Base-by-base conservation (phyloP, 2,888 invertebrate species). In the Dasysyrphus albostriatus region DNA sequence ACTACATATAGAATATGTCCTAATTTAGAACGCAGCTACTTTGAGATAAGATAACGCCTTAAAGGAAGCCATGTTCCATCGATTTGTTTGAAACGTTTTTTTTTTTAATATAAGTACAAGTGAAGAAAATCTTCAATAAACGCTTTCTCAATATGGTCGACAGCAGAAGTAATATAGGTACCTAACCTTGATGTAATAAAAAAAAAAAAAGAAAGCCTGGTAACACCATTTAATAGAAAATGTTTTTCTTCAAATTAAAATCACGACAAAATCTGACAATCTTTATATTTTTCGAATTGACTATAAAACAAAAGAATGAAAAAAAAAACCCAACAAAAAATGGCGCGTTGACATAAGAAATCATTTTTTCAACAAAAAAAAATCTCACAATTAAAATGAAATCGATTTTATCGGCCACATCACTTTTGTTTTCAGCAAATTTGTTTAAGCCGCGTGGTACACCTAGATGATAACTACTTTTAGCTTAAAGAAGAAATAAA, bases 371-470 rank as follows among this genome's bases (percentile, higher is more conserved):
- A 19, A 63, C 73, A 80, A 56, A 42, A 42, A 67, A 47, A 54
- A 16, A 56, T 29, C 32, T 61, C 39, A 34, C 42, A 24, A 51
- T 72, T 85, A 61, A 70, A 87, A 75, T 75, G 78, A 61, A 70
- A 87, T 87, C 87, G 87, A 87, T 87, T 87, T 83, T 72, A 83
- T 83, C 83, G 67, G 75, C 78, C 75, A 67, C 70, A 79, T 10
- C 61, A 70, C 70, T 63, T 74, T 81, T 73, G 42, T 42, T 51
- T 72, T 83, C 72, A 42, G 47, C 32, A 44, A 61, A 14, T 61
- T 78, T 63, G 65, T 37, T 44, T 44, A 44, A 47, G 77, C 81
- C 85, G 74, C 85, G 82, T 85, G 85, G 69, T 67, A 47, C 39
- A 34, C 29, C 24, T 39, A 54, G 19, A 65, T 44, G 74, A 34